Evolutionary conservation across 2,888 invertebrate species (phyloP).

Genomic region (Euplexia lucipara): DNA sequence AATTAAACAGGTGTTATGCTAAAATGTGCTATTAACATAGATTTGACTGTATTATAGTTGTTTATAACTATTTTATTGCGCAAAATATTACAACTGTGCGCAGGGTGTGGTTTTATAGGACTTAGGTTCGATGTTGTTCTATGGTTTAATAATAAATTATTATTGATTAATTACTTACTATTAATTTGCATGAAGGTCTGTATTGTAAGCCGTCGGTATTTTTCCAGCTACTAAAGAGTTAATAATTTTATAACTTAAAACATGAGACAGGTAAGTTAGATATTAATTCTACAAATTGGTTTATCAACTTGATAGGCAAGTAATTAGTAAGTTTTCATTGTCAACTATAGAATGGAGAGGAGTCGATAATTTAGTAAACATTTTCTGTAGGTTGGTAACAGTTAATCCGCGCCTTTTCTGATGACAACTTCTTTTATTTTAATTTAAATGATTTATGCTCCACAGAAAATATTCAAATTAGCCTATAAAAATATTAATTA

Average conservation of each 20-base stretch:
- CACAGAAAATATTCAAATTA: conserved; percentile 48
- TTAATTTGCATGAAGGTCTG: not conserved
- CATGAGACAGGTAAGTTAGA: too few species aligned
- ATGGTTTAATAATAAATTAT: conserved; percentile 38
- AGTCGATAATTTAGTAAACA: not conserved
- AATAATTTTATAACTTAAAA: too few species aligned
- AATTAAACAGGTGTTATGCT: conserved; percentile 67
- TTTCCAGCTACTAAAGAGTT: not conserved
- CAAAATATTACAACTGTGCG: conserved; percentile 43
- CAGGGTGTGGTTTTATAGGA: conserved; percentile 58
- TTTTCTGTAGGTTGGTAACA: conserved; percentile 16
- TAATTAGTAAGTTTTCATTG: too few species aligned
- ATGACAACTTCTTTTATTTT: conserved; percentile 46
- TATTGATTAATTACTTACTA: conserved; percentile 38
- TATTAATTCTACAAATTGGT: too few species aligned
- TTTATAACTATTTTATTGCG: conserved; percentile 48
- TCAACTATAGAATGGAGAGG: too few species aligned
- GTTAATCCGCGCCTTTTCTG: conserved; percentile 11
- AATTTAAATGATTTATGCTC: conserved; percentile 39
- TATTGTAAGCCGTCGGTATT: not conserved
- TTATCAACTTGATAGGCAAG: too few species aligned
- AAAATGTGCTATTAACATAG: conserved; percentile 60
- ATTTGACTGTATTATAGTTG: conserved; percentile 46
- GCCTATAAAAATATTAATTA: conserved; percentile 45
- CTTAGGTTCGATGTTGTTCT: conserved; percentile 46